These are phyloP conservation scores for Lagenorhynchus albirostris DNA, from an alignment of 2,113 vertebrate genomes.

Conservation along the genomic window DNA sequence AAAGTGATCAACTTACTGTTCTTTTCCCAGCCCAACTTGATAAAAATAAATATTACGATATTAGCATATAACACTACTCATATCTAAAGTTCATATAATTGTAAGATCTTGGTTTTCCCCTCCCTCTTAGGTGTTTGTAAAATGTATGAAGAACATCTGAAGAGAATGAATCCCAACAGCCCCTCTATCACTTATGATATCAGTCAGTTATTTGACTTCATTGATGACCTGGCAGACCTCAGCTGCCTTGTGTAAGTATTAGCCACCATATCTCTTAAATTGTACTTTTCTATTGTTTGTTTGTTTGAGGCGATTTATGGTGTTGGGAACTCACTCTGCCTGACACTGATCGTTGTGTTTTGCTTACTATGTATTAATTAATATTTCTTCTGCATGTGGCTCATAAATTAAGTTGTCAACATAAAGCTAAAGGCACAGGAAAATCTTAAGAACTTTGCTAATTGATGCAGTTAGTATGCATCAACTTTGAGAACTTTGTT, in stretches of 20 bases:
- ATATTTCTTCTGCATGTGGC: background rate
- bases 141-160: slow-evolving; percentile 99
- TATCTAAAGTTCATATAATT: background rate
- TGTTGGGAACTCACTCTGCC: background rate
- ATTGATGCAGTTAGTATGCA: background rate
- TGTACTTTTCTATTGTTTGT: background rate
- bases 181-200: slow-evolving; percentile 99
- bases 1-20: background rate
- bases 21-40: background rate
- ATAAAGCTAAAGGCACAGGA: background rate
- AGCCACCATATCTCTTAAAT: background rate
- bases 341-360: background rate
- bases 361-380: background rate
- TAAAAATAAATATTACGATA: background rate
- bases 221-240: slow-evolving; percentile 98
- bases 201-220: slow-evolving; percentile 98
- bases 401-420: background rate
- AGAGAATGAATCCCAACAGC: slow-evolving; percentile 99
- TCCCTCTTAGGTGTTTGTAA: slow-evolving; percentile 93
- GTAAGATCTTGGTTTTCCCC: slow-evolving; percentile 5
- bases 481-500: background rate
- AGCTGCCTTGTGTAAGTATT: slow-evolving; percentile 98
- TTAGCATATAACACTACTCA: background rate
- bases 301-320: background rate
- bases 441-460: background rate